Evolutionary conservation across 2,113 vertebrate genomes (phyloP).

Genomic region (Limanda limanda): DNA sequence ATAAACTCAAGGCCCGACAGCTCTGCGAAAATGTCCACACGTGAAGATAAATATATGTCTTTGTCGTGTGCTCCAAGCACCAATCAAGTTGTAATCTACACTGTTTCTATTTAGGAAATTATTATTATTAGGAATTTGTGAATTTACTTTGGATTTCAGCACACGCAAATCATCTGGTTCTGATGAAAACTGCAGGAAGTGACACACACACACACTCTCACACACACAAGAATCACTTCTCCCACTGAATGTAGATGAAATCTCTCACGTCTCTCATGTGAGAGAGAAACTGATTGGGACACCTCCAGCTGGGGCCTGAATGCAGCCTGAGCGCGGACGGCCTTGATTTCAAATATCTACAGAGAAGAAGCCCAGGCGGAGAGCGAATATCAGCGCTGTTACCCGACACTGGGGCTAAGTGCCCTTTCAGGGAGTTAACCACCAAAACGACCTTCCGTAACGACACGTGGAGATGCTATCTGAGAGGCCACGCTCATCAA

Average conservation of each 20-base stretch:
- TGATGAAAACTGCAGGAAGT: background rate
- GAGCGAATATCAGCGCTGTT: constrained; percentile 48
- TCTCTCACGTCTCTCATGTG: background rate
- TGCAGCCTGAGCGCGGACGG: background rate
- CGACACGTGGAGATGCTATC: constrained; percentile 64
- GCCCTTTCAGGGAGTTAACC: constrained; percentile 71
- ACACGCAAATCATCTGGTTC: background rate
- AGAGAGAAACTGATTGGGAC: constrained; percentile 9
- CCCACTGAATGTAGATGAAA: constrained; percentile 2
- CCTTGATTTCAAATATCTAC: constrained; percentile 53
- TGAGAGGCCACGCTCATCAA: constrained; percentile 63
- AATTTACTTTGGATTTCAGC: constrained; percentile 2
- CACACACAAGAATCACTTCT: background rate
- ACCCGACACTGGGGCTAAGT: constrained; percentile 67
- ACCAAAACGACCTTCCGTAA: constrained; percentile 71
- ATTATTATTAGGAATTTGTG: background rate
- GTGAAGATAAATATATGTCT: constrained; percentile 7
- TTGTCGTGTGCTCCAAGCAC: background rate
- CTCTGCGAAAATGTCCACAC: background rate
- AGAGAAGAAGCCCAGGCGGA: constrained; percentile 11
- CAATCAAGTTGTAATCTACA: background rate
- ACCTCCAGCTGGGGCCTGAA: background rate
- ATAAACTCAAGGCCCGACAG: constrained; percentile 18
- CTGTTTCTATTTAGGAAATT: background rate
- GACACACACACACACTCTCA: background rate